These are phyloP conservation scores for Pammene aurita DNA, from an alignment of 2,888 invertebrate genomes.

Conservation along the genomic window DNA sequence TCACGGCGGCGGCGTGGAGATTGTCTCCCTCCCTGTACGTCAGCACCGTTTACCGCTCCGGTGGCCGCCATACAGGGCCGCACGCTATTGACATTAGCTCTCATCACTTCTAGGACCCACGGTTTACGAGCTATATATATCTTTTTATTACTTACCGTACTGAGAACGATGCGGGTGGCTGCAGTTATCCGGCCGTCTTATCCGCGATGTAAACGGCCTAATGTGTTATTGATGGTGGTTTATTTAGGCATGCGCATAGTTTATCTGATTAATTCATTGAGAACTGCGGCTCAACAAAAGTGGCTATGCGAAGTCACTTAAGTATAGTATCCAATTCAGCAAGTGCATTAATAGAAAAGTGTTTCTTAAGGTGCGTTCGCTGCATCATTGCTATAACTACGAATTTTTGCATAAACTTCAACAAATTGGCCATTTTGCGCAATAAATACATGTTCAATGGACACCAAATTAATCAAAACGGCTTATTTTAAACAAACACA, in stretches of 20 bases:
- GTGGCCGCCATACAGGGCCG: constrained; percentile 18
- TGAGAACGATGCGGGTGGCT: constrained; percentile 20
- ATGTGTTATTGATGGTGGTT: background rate
- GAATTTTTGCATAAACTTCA: too few relatives aligned
- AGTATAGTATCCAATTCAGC: too few relatives aligned
- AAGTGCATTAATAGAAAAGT: too few relatives aligned
- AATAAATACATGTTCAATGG: too few relatives aligned
- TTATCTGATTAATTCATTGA: background rate
- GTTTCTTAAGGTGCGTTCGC: too few relatives aligned
- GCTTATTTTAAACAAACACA: too few relatives aligned
- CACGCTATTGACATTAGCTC: constrained; percentile 26
- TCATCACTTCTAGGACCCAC: constrained; percentile 26
- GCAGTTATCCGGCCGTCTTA: constrained; percentile 3
- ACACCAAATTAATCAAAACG: too few relatives aligned
- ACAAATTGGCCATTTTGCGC: too few relatives aligned
- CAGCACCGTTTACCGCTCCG: background rate
- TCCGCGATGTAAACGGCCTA: background rate
- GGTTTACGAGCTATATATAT: constrained; percentile 33
- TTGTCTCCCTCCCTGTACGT: constrained; percentile 11
- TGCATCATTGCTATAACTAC: too few relatives aligned
- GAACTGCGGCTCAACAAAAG: background rate
- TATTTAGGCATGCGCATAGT: background rate
- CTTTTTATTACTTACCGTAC: constrained; percentile 26
- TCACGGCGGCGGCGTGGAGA: constrained; percentile 3
- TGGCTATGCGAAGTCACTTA: too few relatives aligned